Conservation (phyloP, 2,797 vertebrate species). For the Melanotaenia trifasciata region DNA sequence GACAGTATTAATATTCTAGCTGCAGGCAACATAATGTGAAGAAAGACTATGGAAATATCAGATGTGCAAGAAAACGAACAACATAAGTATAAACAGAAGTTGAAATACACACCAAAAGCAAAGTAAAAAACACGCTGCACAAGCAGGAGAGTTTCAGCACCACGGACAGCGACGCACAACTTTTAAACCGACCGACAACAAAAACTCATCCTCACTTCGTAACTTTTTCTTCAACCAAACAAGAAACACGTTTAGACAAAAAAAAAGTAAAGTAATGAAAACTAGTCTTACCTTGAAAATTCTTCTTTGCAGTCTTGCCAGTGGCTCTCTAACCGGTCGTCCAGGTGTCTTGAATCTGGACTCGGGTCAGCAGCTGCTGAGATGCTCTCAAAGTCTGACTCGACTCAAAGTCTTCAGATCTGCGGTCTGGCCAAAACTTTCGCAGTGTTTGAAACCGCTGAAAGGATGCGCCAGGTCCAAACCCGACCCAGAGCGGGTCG, state of each 20-base stretch:
- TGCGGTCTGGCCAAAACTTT: constrained; percentile 71
- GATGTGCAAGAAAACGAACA: neutral
- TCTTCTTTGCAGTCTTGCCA: constrained; percentile 51
- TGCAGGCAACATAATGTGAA: neutral
- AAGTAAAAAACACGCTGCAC: neutral
- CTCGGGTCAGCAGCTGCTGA: constrained; percentile 66
- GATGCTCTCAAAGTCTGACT: constrained; percentile 53
- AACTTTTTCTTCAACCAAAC: neutral
- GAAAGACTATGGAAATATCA: neutral
- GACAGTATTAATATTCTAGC: neutral
- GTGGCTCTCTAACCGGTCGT: constrained; percentile 68
- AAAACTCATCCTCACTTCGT: constrained; percentile 11
- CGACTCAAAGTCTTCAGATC: constrained; percentile 69
- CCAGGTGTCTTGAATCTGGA: constrained; percentile 36
- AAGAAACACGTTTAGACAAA: neutral
- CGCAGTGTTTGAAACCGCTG: constrained; percentile 43
- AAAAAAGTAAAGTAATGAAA: neutral
- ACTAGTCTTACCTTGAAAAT: constrained; percentile 62
- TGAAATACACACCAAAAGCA: neutral
- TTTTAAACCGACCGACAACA: neutral
- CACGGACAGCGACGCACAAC: constrained; percentile 60
- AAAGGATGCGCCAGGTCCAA: constrained; percentile 73
- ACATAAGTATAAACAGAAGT: neutral
- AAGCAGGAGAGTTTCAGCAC: constrained; percentile 58
- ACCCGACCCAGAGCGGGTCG: constrained; percentile 70